These are phyloP conservation scores for Sphyrna mokarran DNA, from an alignment of 2,113 vertebrate genomes.

Conservation along the genomic window DNA sequence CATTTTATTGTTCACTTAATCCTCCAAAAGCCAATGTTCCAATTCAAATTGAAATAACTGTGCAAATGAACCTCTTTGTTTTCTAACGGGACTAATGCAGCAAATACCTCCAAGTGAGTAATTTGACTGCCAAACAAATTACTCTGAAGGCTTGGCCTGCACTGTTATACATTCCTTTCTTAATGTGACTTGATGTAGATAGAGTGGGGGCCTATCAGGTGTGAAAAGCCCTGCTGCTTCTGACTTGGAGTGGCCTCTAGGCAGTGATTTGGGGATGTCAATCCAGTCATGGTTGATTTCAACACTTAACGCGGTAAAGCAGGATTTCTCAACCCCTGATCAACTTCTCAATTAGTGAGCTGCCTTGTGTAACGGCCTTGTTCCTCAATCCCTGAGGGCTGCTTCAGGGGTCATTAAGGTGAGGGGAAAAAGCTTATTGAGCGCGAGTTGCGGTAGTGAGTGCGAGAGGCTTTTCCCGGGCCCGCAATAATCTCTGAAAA, in stretches of 20 bases:
- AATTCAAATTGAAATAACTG: conserved; percentile 33
- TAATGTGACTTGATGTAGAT: conserved; percentile 70
- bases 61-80: conserved; percentile 1
- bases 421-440: conserved; percentile 44
- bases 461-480: not conserved
- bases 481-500: not conserved
- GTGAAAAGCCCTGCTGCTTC: conserved; percentile 63
- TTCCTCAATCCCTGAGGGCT: conserved; percentile 55
- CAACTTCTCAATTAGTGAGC: conserved; percentile 79
- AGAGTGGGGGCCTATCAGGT: conserved; percentile 59
- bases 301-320: conserved; percentile 57
- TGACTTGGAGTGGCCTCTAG: conserved; percentile 65
- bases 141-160: conserved; percentile 43
- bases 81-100: not conserved
- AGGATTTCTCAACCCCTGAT: conserved; percentile 63
- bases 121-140: conserved; percentile 46
- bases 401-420: conserved; percentile 55
- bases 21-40: not conserved
- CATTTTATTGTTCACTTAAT: not conserved
- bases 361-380: conserved; percentile 72
- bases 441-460: not conserved
- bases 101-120: conserved; percentile 40
- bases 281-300: conserved; percentile 73
- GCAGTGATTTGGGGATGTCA: conserved; percentile 72
- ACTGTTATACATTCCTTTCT: conserved; percentile 54